Conservation (phyloP, 1,140 invertebrate species). For the Ceratina australensis region DNA sequence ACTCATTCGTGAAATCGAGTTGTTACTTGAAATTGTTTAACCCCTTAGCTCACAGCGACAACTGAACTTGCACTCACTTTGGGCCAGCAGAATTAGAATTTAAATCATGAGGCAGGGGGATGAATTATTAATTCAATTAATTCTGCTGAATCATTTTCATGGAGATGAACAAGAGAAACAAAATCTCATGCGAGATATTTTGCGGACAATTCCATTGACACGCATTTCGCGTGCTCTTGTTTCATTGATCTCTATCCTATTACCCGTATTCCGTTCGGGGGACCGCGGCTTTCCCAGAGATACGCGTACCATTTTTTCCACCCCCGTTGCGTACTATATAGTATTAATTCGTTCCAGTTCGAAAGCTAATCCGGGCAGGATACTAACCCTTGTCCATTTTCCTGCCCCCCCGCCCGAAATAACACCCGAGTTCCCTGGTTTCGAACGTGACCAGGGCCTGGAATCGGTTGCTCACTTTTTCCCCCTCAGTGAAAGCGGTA, state of each 20-base stretch:
- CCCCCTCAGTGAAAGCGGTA: slow-evolving; percentile 38
- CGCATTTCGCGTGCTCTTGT: neutral
- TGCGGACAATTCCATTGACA: neutral
- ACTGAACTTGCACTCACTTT: no score
- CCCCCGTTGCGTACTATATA: slow-evolving; percentile 14
- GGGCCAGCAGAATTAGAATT: no score
- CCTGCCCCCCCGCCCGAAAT: slow-evolving; percentile 46
- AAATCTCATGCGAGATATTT: neutral
- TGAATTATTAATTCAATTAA: no score
- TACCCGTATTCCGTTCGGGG: slow-evolving; percentile 2
- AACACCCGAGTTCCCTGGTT: slow-evolving; percentile 53
- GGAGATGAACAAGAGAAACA: neutral
- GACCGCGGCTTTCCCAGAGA: neutral
- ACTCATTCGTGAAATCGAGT: no score
- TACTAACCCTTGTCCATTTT: slow-evolving; percentile 66
- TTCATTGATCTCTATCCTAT: neutral
- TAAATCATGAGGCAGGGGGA: no score
- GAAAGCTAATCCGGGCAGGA: slow-evolving; percentile 63
- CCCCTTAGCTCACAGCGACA: no score
- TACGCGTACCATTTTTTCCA: slow-evolving; percentile 5
- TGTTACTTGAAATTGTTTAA: no score
- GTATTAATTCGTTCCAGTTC: slow-evolving; percentile 63
- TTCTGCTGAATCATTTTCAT: no score
- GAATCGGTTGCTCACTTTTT: slow-evolving; percentile 51
- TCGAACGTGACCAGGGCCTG: slow-evolving; percentile 54